Evolutionary conservation across 2,113 vertebrate species (phyloP).

Genomic region (Suncus etruscus): DNA sequence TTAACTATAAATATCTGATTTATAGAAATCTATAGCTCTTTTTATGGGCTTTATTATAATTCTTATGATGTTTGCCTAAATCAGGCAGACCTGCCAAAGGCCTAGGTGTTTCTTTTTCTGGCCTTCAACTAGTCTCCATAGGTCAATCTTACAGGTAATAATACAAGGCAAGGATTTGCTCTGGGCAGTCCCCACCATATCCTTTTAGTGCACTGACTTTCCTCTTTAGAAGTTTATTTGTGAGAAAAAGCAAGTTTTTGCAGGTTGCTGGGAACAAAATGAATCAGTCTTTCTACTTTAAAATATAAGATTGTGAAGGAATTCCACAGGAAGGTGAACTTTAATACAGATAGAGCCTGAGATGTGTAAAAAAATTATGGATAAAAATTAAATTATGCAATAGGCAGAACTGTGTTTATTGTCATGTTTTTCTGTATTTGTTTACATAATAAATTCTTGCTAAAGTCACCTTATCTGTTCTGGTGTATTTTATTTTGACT

Average conservation of each 20-base stretch:
- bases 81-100: not conserved
- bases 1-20: conserved; percentile 9
- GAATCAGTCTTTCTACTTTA: conserved; percentile 48
- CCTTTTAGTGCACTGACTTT: not conserved
- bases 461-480: conserved; percentile 42
- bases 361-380: conserved; percentile 1
- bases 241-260: conserved; percentile 19
- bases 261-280: not conserved
- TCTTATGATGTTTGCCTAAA: not conserved
- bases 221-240: not conserved
- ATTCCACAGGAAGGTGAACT: conserved; percentile 26
- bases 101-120: not conserved
- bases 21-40: not conserved
- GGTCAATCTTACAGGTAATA: not conserved
- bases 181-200: not conserved
- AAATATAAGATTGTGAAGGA: conserved; percentile 61
- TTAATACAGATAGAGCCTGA: not conserved
- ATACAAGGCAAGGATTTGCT: not conserved
- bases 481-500: conserved; percentile 50
- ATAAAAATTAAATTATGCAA: not conserved
- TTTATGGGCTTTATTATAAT: not conserved
- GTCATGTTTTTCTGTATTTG: conserved; percentile 71
- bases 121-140: not conserved
- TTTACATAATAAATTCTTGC: conserved; percentile 73
- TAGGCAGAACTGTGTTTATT: conserved; percentile 55